These are phyloP conservation scores for Drosophila prolongata DNA, from an alignment of 2,888 invertebrate species.

Conservation along the genomic window DNA sequence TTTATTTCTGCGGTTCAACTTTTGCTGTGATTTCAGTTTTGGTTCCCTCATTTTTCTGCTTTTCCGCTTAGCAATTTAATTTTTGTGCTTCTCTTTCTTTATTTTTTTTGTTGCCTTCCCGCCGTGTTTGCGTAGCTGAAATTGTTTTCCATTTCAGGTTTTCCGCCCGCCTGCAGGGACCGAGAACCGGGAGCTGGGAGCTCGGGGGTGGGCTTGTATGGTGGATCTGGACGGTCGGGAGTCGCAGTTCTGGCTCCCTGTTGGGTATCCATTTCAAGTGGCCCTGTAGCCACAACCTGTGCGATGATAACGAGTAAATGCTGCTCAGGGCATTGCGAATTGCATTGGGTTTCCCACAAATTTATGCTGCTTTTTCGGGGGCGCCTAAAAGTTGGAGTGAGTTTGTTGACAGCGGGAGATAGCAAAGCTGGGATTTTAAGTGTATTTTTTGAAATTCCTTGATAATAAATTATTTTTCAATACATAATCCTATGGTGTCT, in stretches of 20 bases:
- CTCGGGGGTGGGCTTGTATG: conserved; percentile 3
- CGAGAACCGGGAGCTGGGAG: conserved; percentile 10
- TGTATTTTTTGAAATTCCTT: neutral
- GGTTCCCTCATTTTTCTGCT: conserved; percentile 29
- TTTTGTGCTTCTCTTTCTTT: conserved; percentile 58
- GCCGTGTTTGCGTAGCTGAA: conserved; percentile 70
- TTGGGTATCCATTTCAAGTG: conserved; percentile 66
- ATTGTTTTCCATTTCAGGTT: conserved; percentile 80
- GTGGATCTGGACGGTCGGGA: conserved; percentile 19
- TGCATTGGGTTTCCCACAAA: conserved; percentile 57
- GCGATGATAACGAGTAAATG: conserved; percentile 63
- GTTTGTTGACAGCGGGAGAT: conserved; percentile 7
- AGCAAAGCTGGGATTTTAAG: conserved; percentile 5
- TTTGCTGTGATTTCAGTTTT: conserved; percentile 44
- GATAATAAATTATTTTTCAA: conserved; percentile 1
- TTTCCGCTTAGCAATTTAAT: conserved; percentile 65
- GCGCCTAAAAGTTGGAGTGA: conserved; percentile 7
- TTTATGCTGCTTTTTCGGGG: conserved; percentile 31
- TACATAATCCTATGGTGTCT: neutral
- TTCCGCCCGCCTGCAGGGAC: conserved; percentile 41
- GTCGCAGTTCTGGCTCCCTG: conserved; percentile 35
- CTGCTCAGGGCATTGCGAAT: conserved; percentile 59
- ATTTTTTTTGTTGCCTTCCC: conserved; percentile 33
- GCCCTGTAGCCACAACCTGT: conserved; percentile 50
- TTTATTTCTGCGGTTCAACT: conserved; percentile 33